Evolutionary conservation across 2,888 invertebrate genomes (phyloP).

Genomic region (Busseola fusca): DNA sequence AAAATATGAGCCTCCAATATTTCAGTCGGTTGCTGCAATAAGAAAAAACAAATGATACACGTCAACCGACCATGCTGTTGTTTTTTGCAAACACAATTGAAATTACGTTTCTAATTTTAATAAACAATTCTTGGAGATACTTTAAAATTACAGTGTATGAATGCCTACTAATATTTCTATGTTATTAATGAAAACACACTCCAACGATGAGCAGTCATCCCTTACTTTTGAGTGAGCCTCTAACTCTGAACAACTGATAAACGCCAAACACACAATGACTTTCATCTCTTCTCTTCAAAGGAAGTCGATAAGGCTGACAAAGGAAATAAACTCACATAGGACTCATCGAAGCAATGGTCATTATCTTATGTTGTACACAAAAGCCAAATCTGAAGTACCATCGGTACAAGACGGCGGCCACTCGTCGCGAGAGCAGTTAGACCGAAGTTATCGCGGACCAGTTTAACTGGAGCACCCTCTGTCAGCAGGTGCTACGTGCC

Average conservation of each 20-base stretch:
- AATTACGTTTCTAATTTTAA: background rate
- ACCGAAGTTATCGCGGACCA: slow-evolving; percentile 76
- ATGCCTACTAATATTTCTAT: background rate
- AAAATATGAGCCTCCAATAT: slow-evolving; percentile 43
- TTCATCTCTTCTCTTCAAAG: slow-evolving; percentile 13
- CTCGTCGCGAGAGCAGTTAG: slow-evolving; percentile 80
- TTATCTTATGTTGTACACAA: slow-evolving; percentile 65
- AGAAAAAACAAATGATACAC: slow-evolving; percentile 27
- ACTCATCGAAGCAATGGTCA: slow-evolving; percentile 36
- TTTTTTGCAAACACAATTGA: slow-evolving; percentile 24
- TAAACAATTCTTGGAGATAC: background rate
- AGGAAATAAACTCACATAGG: slow-evolving; percentile 31
- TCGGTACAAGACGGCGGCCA: slow-evolving; percentile 73
- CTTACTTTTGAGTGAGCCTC: background rate
- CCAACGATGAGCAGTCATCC: background rate
- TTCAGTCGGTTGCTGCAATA: slow-evolving; percentile 14
- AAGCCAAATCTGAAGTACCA: slow-evolving; percentile 76
- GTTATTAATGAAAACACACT: slow-evolving; percentile 1
- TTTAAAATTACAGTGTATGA: background rate
- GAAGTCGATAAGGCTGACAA: slow-evolving; percentile 22
- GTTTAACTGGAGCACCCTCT: slow-evolving; percentile 74
- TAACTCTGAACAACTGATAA: slow-evolving; percentile 11
- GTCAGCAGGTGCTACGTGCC: slow-evolving; percentile 77
- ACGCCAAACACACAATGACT: slow-evolving; percentile 20
- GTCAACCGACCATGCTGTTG: slow-evolving; percentile 12